Evolutionary conservation across 2,888 invertebrate genomes (phyloP), one percentile per base, ranked within the genome.

Genomic region (Boloria euphrosyne): DNA sequence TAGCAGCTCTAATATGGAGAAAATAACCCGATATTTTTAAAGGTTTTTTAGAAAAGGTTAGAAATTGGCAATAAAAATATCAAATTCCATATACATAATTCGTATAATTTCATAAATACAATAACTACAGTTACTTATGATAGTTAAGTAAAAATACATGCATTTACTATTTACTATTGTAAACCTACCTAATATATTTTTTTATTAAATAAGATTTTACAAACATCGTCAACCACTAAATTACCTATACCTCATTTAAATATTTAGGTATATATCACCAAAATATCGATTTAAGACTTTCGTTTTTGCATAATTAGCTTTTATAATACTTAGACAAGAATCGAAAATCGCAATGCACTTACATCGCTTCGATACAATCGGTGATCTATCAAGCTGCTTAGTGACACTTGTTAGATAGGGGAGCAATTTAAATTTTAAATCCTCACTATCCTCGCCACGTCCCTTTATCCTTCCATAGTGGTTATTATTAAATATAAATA

Each of bases 301-400:
- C 17, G 22, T 57, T 18, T 51, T 53, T 59, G 31, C n/a, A 38
- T 50, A 43, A 50, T 50, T 55, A 55, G 47, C n/a, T 54, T 59
- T 50, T 50, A 18, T 50, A 46, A 49, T 57, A 51, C 44, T 53
- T 18, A 38, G 55, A 64, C 64, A 69, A 73, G 66, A 68, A 70
- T 66, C 62, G 71, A 72, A 72, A 71, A 75, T 72, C 70, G 69
- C 57, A 67, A 65, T 66, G 60, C 66, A 64, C 69, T 74, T 70
- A 69, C 75, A 75, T 72, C 75, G 67, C 31, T 67, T 67, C 72
- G 82, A 86, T 84, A 84, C 80, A 81, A 87, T 85, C 86, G 78
- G 76, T 82, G 79, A 90, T 91, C 90, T 80, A 88, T 90, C 90
- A 89, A 82, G 80, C 74, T 73, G 78, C 83, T 78, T 82, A 82